Conservation (phyloP, 1,140 invertebrate species). For the Drosophila miranda region DNA sequence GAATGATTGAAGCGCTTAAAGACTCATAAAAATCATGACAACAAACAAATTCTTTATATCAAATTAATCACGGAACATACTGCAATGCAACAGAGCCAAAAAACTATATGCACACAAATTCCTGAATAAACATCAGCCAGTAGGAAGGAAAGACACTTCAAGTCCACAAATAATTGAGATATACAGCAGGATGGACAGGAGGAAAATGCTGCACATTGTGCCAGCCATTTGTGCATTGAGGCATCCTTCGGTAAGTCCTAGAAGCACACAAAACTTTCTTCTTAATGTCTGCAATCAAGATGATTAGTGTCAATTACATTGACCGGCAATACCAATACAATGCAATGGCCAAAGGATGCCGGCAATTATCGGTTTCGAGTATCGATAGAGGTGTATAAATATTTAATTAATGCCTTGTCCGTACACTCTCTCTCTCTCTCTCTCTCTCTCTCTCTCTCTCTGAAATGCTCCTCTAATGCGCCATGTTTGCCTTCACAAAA, state of each 20-base stretch:
- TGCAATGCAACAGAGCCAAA: conserved; percentile 12
- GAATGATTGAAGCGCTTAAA: too few relatives aligned
- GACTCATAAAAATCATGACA: too few relatives aligned
- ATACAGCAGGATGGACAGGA: not conserved
- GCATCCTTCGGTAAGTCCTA: conserved; percentile 9
- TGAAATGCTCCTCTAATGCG: conserved; percentile 6
- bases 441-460: too few relatives aligned
- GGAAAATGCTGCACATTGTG: not conserved
- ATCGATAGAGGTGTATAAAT: conserved; percentile 15
- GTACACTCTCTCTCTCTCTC: not conserved
- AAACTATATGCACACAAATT: conserved; percentile 2
- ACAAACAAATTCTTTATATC: too few relatives aligned
- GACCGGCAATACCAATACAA: conserved; percentile 5
- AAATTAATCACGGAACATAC: conserved; percentile 20
- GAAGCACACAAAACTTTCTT: conserved; percentile 10
- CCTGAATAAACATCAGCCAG: not conserved
- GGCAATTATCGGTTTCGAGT: conserved; percentile 12
- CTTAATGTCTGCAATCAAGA: conserved; percentile 43
- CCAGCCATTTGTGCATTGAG: conserved; percentile 20
- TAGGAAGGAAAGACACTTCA: not conserved
- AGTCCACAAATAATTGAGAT: not conserved
- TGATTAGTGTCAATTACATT: conserved; percentile 39
- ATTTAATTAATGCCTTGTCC: conserved; percentile 26
- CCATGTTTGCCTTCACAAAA: conserved; percentile 24
- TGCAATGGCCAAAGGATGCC: conserved; percentile 18